A percentile compares a stretch with the other conserved stretches of the same genome.
Conservation (phyloP, 2,113 vertebrate genomes). For the Toxostoma redivivum region DNA sequence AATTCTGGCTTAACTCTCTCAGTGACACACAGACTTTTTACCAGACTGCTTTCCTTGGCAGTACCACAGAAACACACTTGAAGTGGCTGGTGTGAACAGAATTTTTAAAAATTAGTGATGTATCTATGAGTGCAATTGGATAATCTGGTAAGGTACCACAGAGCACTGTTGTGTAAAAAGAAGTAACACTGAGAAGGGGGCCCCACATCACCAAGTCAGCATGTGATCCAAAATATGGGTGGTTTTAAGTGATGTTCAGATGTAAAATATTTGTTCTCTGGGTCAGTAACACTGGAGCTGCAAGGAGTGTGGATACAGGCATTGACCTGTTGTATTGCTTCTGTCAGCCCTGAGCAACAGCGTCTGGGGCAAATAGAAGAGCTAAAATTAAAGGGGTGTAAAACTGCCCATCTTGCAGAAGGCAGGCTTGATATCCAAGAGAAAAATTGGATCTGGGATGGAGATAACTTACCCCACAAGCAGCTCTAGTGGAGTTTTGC, state of each 20-base stretch:
- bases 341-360: not conserved
- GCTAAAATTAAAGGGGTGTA: not conserved
- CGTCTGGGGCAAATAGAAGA: not conserved
- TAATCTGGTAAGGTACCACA: not conserved
- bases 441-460: not conserved
- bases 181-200: not conserved
- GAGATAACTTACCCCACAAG: not conserved
- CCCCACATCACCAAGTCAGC: no score
- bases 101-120: not conserved
- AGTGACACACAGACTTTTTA: not conserved
- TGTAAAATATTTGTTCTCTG: not conserved
- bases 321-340: not conserved
- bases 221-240: accelerated
- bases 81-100: not conserved
- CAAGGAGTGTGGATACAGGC: not conserved
- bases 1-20: not conserved
- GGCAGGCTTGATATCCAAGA: not conserved
- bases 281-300: not conserved
- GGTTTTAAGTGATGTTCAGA: not conserved
- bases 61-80: not conserved
- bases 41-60: not conserved
- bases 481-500: not conserved
- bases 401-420: not conserved
- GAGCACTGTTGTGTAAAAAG: not conserved
- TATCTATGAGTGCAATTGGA: not conserved